Percentiles rank a stretch among this genome's conserved stretches.
Conservation (phyloP, 2,888 invertebrate species). For the Macrosiphum euphorbiae region DNA sequence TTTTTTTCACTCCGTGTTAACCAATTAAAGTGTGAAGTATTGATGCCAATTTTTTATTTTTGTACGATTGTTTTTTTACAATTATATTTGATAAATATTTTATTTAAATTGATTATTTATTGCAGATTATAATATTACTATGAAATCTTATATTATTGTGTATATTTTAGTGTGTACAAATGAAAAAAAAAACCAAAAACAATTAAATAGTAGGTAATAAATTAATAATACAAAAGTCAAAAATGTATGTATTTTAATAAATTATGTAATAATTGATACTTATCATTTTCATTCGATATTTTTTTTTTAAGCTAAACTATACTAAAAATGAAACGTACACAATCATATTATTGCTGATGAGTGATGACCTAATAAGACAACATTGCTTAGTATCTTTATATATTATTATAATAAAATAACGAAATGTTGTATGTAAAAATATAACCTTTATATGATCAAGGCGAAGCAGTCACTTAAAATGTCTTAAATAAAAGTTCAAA, state of each 20-base stretch:
- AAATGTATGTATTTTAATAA: not conserved
- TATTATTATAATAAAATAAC: not conserved
- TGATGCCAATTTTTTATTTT: slow-evolving; percentile 5
- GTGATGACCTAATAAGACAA: not conserved
- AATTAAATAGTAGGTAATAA: not conserved
- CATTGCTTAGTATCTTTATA: not conserved
- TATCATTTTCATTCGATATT: not conserved
- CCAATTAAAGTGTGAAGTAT: not conserved
- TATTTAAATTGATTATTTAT: slow-evolving; percentile 1
- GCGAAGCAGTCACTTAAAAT: not conserved
- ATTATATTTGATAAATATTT: not conserved
- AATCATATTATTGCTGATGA: not conserved
- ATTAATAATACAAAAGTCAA: not conserved
- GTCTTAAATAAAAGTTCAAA: not conserved
- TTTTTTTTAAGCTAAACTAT: not conserved
- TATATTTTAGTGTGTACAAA: not conserved
- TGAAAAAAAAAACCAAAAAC: not conserved
- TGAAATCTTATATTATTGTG: not conserved
- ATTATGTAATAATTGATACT: not conserved
- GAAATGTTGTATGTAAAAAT: not conserved
- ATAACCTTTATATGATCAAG: not conserved
- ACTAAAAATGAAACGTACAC: not conserved
- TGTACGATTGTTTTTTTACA: not conserved
- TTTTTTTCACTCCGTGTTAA: not conserved
- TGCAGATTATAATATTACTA: not conserved